Conservation (phyloP, 2,113 vertebrate species). For the Chunga burmeisteri region DNA sequence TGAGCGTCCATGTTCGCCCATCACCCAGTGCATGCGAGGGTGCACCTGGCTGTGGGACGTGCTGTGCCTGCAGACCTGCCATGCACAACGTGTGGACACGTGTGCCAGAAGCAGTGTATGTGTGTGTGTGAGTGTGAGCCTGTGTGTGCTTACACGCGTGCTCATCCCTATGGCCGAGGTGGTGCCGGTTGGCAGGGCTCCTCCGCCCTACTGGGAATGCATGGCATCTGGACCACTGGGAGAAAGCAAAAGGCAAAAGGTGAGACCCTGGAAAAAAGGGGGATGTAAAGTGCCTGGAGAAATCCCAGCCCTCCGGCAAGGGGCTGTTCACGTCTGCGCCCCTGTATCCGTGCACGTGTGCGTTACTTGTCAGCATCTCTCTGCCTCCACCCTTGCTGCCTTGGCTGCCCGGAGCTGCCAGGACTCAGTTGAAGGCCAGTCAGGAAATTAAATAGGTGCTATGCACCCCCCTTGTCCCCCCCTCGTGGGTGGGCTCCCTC, state of each 20-base stretch:
- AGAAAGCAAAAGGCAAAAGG: not conserved
- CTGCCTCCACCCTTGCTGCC: not conserved
- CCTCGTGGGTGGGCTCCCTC: not conserved
- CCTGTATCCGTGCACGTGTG: rapidly evolving
- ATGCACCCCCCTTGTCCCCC: not conserved
- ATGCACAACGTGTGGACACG: rapidly evolving
- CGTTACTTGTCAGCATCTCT: not conserved
- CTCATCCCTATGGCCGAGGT: not conserved
- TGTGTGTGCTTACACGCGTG: rapidly evolving
- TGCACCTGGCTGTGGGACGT: not conserved
- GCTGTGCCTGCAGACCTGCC: not conserved
- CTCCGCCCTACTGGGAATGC: not conserved
- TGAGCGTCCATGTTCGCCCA: rapidly evolving
- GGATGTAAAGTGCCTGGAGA: not conserved
- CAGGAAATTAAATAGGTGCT: constrained; percentile 36
- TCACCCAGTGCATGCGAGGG: rapidly evolving
- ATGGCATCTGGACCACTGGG: not conserved
- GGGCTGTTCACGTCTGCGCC: not conserved
- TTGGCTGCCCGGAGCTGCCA: not conserved
- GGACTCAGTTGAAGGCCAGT: not conserved
- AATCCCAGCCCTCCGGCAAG: not conserved
- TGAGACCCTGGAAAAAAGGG: not conserved
- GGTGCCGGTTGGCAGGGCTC: not conserved
- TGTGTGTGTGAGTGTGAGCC: not conserved
- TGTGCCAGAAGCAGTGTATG: not conserved